These are phyloP conservation scores for Dipus sagitta DNA, from an alignment of 2,797 vertebrate species.

Conservation along the genomic window DNA sequence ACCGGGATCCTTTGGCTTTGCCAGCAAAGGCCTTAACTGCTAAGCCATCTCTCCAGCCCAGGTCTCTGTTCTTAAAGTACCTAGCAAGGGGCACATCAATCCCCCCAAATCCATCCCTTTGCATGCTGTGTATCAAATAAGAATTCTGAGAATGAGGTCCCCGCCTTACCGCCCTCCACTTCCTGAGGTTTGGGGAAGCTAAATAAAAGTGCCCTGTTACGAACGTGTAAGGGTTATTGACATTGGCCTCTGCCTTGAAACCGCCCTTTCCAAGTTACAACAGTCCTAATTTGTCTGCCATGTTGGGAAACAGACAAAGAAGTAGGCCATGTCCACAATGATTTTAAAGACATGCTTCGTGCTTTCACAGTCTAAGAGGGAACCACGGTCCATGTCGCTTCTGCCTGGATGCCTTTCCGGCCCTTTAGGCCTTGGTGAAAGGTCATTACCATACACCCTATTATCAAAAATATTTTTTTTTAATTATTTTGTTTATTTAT, in stretches of 20 bases:
- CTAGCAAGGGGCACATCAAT: background rate
- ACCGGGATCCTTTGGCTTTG: too few species aligned
- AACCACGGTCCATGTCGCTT: background rate
- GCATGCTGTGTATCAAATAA: background rate
- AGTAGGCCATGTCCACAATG: background rate
- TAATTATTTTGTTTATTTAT: background rate
- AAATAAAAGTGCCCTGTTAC: slow-evolving; percentile 1
- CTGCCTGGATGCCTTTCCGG: background rate
- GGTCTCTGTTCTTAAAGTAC: background rate
- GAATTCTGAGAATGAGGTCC: background rate
- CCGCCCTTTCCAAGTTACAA: background rate
- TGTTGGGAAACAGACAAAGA: slow-evolving; percentile 30
- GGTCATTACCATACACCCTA: background rate
- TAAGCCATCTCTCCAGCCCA: background rate
- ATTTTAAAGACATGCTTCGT: background rate
- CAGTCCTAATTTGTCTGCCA: background rate
- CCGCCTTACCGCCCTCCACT: background rate
- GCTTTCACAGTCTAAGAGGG: background rate
- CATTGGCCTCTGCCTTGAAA: slow-evolving; percentile 17
- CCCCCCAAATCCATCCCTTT: background rate
- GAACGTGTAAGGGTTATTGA: background rate
- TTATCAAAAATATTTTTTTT: too few species aligned
- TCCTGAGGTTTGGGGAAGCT: background rate
- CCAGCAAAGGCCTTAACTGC: too few species aligned
- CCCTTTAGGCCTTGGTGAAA: slow-evolving; percentile 11